Conservation (phyloP, 2,888 invertebrate species). For the Chrysina gloriosa region DNA sequence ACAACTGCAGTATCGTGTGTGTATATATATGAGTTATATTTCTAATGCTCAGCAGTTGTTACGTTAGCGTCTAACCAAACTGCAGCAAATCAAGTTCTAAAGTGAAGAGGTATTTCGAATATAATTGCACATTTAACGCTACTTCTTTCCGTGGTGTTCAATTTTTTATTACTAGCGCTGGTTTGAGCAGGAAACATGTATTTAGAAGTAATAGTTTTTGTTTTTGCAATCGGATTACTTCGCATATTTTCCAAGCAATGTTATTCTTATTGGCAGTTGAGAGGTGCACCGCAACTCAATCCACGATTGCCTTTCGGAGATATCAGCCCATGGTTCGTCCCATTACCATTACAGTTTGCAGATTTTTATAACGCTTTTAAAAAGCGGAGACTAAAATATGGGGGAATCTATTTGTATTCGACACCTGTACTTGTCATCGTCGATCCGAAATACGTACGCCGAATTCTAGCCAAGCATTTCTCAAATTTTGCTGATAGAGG, state of each 20-base stretch:
- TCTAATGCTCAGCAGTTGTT: too few relatives aligned
- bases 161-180: too few relatives aligned
- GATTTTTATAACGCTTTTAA: slow-evolving; percentile 36
- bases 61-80: too few relatives aligned
- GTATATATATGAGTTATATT: too few relatives aligned
- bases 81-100: too few relatives aligned
- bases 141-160: too few relatives aligned
- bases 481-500: slow-evolving; percentile 64
- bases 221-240: slow-evolving; percentile 1
- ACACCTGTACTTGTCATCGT: slow-evolving; percentile 35
- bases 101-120: too few relatives aligned
- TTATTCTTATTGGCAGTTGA: slow-evolving; percentile 28
- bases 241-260: slow-evolving; percentile 19
- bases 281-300: slow-evolving; percentile 5
- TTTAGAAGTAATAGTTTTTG: slow-evolving; percentile 11
- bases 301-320: slow-evolving; percentile 37
- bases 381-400: slow-evolving; percentile 33
- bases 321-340: slow-evolving; percentile 1
- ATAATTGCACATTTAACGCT: too few relatives aligned
- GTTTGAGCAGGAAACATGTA: too few relatives aligned
- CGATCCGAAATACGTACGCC: slow-evolving; percentile 63
- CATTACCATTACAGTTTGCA: slow-evolving; percentile 29
- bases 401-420: slow-evolving; percentile 41
- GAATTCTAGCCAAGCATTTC: slow-evolving; percentile 63
- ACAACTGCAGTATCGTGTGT: too few relatives aligned